Conservation (phyloP, 2,888 invertebrate species). For the Eurytoma adleriae region DNA sequence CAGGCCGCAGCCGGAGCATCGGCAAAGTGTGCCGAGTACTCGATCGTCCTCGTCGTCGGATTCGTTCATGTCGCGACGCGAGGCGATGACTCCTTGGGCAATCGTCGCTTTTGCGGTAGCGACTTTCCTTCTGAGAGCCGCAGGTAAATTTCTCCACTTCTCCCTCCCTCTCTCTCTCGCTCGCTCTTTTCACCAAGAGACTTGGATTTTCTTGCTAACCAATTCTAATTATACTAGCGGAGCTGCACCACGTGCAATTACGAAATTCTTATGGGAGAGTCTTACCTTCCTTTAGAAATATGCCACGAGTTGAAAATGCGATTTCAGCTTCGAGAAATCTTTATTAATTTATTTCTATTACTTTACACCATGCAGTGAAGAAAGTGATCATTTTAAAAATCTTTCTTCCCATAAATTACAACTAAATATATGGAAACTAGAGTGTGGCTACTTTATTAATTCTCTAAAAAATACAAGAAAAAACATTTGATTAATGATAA, state of each 20-base stretch:
- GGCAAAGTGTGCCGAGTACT: conserved; percentile 51
- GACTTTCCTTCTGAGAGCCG: conserved; percentile 43
- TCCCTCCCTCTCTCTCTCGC: conserved; percentile 1
- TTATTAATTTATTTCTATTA: no score
- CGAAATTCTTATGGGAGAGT: conserved; percentile 7
- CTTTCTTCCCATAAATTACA: no score
- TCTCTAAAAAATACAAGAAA: no score
- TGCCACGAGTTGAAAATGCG: no score
- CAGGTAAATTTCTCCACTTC: conserved; percentile 35
- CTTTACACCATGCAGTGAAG: no score
- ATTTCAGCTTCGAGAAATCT: no score
- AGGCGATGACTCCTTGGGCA: conserved; percentile 36
- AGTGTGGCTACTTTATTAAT: no score
- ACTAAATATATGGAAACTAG: no score
- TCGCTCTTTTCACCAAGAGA: neutral
- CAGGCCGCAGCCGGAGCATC: conserved; percentile 21
- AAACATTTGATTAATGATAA: no score
- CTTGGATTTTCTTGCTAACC: neutral
- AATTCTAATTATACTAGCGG: conserved; percentile 35
- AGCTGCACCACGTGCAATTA: neutral
- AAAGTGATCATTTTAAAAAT: no score
- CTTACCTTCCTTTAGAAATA: neutral
- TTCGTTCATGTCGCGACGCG: conserved; percentile 40
- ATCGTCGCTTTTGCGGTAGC: conserved; percentile 33
- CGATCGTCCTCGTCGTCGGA: conserved; percentile 18